A percentile compares a stretch with the other conserved stretches of the same genome.
phyloP scores from a whole-genome alignment of 2,888 invertebrate genomes.

The Phyllotreta cruciferae region DNA sequence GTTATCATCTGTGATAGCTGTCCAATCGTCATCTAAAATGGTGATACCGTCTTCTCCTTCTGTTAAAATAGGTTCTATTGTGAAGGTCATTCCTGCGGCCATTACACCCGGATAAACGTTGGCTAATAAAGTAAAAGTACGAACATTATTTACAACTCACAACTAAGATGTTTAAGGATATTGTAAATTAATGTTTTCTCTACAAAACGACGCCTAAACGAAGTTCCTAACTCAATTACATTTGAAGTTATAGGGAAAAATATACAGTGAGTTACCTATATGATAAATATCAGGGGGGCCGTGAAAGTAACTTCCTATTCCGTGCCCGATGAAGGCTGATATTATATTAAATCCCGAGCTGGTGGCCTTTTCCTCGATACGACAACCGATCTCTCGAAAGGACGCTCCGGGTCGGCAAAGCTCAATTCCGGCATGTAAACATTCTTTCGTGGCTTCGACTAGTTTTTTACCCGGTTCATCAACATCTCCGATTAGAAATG shows the following conservation, averaged over 20 bases:
- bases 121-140: constrained; percentile 57
- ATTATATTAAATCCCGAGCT: constrained; percentile 72
- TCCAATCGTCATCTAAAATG: constrained; percentile 90
- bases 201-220: neutral
- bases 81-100: constrained; percentile 92
- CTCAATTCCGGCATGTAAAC: constrained; percentile 69
- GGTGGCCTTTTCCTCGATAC: constrained; percentile 71
- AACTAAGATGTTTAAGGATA: neutral
- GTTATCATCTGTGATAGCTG: constrained; percentile 82
- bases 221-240: neutral
- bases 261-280: constrained; percentile 66
- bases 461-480: constrained; percentile 76
- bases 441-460: constrained; percentile 73
- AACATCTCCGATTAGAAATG: constrained; percentile 83
- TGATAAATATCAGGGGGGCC: constrained; percentile 91
- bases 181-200: neutral
- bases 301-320: constrained; percentile 92
- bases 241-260: neutral
- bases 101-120: constrained; percentile 74
- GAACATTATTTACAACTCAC: neutral
- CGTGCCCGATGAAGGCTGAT: constrained; percentile 88
- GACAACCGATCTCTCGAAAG: constrained; percentile 69
- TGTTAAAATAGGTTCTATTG: constrained; percentile 88
- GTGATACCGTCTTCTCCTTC: constrained; percentile 74
- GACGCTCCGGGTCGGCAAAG: constrained; percentile 68